These are phyloP conservation scores for Crypturellus undulatus DNA, from an alignment of 2,113 vertebrate species.

Conservation along the genomic window DNA sequence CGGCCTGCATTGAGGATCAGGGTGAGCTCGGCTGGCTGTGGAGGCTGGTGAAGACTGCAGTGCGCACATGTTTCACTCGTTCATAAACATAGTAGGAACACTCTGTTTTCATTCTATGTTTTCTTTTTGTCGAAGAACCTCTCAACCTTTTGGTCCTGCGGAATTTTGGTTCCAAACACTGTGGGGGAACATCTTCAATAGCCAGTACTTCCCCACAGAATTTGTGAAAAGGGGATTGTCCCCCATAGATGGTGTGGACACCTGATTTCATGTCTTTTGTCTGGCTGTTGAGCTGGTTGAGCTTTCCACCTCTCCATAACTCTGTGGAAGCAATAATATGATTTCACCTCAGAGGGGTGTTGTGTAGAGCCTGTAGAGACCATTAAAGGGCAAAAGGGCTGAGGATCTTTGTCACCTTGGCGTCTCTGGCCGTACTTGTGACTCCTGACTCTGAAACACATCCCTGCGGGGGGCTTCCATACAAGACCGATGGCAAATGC, in stretches of 20 bases:
- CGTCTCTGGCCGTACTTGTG: neutral
- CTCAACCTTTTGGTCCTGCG: neutral
- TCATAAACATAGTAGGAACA: neutral
- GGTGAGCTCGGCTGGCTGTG: conserved; percentile 35
- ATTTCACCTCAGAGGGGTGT: neutral
- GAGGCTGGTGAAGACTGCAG: neutral
- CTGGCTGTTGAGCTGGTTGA: neutral
- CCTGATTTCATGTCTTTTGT: neutral
- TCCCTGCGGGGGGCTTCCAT: neutral
- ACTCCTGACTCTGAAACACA: neutral
- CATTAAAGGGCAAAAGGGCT: neutral
- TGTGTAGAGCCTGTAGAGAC: neutral
- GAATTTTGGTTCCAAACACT: neutral
- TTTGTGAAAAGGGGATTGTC: neutral
- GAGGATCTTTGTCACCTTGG: neutral
- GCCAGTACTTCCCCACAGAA: neutral
- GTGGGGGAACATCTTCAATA: neutral
- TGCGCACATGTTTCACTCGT: neutral
- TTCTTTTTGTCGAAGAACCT: neutral
- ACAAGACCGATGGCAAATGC: neutral
- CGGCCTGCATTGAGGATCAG: conserved; percentile 24
- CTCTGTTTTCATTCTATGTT: neutral
- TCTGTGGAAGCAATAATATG: neutral
- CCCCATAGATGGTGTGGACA: neutral
- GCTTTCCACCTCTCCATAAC: neutral